Percentiles rank a stretch among this genome's conserved stretches.
phyloP scores from a whole-genome alignment of 2,797 vertebrate genomes.

The Brachymystax lenok region DNA sequence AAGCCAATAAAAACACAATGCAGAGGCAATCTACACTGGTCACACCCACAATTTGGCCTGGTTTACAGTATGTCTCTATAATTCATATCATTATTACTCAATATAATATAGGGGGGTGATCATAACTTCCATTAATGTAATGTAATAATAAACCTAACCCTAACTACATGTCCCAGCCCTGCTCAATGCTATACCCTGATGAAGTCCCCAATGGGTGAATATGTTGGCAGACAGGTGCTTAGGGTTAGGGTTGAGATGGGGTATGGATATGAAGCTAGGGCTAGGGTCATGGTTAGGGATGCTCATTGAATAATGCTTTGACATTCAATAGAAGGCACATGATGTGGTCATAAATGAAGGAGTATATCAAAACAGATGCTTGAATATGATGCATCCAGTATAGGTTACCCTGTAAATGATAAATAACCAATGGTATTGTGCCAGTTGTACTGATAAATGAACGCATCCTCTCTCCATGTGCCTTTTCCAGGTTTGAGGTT shows the following conservation, averaged over 20 bases:
- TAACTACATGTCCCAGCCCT: too few relatives aligned
- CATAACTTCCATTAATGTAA: too few relatives aligned
- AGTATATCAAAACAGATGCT: not conserved
- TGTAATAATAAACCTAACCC: too few relatives aligned
- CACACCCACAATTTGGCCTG: not conserved
- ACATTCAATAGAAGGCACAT: not conserved
- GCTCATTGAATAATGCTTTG: not conserved
- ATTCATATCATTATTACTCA: not conserved
- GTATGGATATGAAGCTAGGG: too few relatives aligned
- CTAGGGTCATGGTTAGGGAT: not conserved
- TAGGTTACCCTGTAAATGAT: not conserved
- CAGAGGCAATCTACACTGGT: too few relatives aligned
- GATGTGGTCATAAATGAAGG: not conserved
- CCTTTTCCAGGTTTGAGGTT: not conserved
- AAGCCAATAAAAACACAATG: not conserved
- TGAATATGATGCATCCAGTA: not conserved
- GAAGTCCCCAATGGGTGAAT: too few relatives aligned
- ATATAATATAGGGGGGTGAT: not conserved
- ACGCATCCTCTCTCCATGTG: not conserved
- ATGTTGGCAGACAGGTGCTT: too few relatives aligned
- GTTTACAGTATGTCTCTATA: not conserved
- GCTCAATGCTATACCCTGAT: too few relatives aligned
- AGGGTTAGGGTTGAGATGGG: too few relatives aligned
- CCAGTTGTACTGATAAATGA: not conserved
- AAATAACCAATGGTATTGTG: not conserved